phyloP scores from a whole-genome alignment of 1,140 invertebrate genomes.

The Harpegnathos saltator region DNA sequence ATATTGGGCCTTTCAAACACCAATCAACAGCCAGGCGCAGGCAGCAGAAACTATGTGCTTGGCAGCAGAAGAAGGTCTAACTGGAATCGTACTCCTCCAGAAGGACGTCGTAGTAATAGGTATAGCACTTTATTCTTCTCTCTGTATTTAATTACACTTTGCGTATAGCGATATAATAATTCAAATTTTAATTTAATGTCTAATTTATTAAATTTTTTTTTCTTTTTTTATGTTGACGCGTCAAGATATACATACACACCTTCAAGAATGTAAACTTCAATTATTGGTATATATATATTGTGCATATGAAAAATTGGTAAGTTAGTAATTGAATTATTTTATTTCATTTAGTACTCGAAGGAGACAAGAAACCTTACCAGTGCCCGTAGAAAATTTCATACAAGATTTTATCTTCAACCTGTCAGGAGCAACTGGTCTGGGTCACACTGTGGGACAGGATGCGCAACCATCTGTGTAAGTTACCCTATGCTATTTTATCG shows the following conservation, averaged over 20 bases:
- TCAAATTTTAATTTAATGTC: too few relatives aligned
- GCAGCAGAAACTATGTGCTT: conserved; percentile 54
- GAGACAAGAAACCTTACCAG: conserved; percentile 53
- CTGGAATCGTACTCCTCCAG: conserved; percentile 33
- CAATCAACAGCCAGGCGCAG: conserved; percentile 16
- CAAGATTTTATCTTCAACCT: conserved; percentile 88
- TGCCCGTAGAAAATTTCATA: conserved; percentile 86
- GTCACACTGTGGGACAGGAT: conserved; percentile 80
- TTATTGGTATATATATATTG: neutral
- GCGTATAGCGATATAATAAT: neutral
- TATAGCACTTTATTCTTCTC: conserved; percentile 21
- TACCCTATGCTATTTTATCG: neutral
- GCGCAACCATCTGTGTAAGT: conserved; percentile 84
- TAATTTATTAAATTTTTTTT: too few relatives aligned
- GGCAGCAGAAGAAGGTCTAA: conserved; percentile 61
- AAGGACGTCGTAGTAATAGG: conserved; percentile 64
- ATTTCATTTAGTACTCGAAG: conserved; percentile 56
- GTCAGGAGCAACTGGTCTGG: conserved; percentile 78
- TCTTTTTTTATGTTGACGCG: neutral
- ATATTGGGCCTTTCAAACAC: conserved; percentile 38
- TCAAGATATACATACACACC: too few relatives aligned
- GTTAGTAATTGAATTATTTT: conserved; percentile 27
- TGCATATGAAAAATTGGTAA: neutral
- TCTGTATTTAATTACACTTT: too few relatives aligned
- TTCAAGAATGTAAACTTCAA: too few relatives aligned